phyloP scores from a whole-genome alignment of 2,113 vertebrate genomes.

The Clarias macrocephalus region DNA sequence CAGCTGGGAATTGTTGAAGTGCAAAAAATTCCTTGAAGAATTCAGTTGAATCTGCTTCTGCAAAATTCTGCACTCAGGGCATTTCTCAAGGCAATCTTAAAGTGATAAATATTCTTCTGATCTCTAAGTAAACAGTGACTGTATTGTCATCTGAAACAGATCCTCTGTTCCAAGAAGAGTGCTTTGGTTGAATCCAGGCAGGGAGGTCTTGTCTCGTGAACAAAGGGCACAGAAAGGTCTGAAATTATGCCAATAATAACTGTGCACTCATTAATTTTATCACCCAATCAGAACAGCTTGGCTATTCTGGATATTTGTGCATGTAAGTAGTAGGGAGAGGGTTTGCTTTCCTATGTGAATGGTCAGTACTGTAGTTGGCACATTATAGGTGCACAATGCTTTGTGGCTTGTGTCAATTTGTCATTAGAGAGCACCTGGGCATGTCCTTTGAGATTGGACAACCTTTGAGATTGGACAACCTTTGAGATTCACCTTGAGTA shows the following conservation, averaged over 20 bases:
- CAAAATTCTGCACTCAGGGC: neutral
- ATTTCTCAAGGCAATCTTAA: neutral
- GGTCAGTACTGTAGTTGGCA: neutral
- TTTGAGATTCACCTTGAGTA: neutral
- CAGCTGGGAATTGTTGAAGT: neutral
- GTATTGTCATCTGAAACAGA: neutral
- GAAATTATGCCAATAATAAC: neutral
- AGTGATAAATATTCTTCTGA: neutral
- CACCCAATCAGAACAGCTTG: too few relatives aligned
- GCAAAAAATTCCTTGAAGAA: too few relatives aligned
- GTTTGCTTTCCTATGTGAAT: neutral
- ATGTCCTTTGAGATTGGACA: neutral
- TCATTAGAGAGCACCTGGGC: neutral
- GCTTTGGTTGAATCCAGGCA: neutral
- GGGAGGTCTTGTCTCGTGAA: neutral
- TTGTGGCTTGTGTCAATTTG: neutral
- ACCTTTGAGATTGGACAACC: neutral
- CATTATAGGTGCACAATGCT: neutral
- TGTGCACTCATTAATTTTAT: neutral
- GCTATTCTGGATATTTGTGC: neutral
- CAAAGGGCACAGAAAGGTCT: neutral
- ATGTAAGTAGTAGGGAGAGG: neutral
- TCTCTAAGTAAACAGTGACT: neutral
- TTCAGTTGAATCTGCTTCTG: neutral
- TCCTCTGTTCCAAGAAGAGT: neutral